Conservation (phyloP, 2,797 vertebrate genomes). For the Staurois parvus region DNA sequence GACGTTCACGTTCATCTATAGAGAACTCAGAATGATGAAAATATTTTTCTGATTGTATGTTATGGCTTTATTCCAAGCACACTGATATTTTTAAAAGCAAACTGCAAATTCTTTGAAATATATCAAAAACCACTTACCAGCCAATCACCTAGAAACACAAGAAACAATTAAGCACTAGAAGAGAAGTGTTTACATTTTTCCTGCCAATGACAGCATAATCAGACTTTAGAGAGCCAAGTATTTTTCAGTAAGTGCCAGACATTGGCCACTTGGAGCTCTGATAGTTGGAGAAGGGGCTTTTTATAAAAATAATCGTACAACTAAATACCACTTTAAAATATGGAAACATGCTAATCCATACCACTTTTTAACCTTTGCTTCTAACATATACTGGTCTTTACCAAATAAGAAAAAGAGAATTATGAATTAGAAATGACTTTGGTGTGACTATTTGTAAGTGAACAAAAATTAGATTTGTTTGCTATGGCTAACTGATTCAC, state of each 20-base stretch:
- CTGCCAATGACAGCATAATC: not conserved
- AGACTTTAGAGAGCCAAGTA: not conserved
- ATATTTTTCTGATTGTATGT: not conserved
- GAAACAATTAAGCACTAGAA: slow-evolving; percentile 1
- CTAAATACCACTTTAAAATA: not conserved
- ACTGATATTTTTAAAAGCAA: not conserved
- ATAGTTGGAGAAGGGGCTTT: not conserved
- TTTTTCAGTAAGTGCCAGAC: not conserved
- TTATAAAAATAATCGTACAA: not conserved
- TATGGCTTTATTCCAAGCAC: not conserved
- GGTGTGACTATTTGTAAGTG: no score
- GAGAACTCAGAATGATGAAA: not conserved
- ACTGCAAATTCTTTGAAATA: not conserved
- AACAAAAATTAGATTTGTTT: no score
- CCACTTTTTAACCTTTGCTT: no score
- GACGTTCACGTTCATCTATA: not conserved
- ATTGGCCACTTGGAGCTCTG: not conserved
- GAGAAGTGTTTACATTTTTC: not conserved
- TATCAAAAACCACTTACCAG: not conserved
- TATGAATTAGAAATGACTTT: no score
- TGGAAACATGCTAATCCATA: no score
- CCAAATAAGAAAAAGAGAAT: no score
- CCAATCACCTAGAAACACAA: not conserved
- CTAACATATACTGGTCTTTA: no score
- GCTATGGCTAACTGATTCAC: no score